A percentile compares a stretch with the other conserved stretches of the same genome.
Evolutionary conservation across 2,888 invertebrate species (phyloP).

Genomic region (Volucella inflata): DNA sequence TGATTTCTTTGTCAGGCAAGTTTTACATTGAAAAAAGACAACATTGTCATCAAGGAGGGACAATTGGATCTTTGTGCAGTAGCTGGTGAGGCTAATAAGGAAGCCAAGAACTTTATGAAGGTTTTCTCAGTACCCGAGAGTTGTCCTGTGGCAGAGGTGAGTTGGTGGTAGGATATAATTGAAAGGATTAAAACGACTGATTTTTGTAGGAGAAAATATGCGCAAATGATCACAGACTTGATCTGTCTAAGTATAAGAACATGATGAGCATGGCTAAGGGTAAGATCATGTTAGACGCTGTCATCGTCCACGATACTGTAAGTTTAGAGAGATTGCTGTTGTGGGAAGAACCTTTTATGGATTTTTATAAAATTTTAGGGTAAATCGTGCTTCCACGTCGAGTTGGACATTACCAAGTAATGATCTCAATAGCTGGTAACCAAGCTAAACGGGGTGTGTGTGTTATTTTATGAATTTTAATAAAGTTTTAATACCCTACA

Average conservation of each 20-base stretch:
- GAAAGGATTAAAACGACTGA: neutral
- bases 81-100: conserved; percentile 77
- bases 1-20: conserved; percentile 77
- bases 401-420: conserved; percentile 81
- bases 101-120: conserved; percentile 80
- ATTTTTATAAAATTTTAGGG: conserved; percentile 78
- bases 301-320: conserved; percentile 83
- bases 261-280: conserved; percentile 83
- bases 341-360: neutral
- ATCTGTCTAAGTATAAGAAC: conserved; percentile 83
- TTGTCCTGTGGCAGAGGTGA: conserved; percentile 83
- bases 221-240: conserved; percentile 81
- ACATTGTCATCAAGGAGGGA: conserved; percentile 83
- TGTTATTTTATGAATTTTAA: too few relatives aligned
- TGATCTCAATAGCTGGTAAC: too few relatives aligned
- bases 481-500: too few relatives aligned
- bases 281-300: conserved; percentile 80
- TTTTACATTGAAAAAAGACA: conserved; percentile 83
- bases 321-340: conserved; percentile 75
- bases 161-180: neutral
- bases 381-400: conserved; percentile 81
- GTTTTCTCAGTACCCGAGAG: conserved; percentile 82
- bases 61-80: conserved; percentile 83
- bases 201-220: conserved; percentile 82
- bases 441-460: too few relatives aligned